These are phyloP conservation scores for Gopherus flavomarginatus DNA, from an alignment of 2,113 vertebrate species.

Conservation along the genomic window DNA sequence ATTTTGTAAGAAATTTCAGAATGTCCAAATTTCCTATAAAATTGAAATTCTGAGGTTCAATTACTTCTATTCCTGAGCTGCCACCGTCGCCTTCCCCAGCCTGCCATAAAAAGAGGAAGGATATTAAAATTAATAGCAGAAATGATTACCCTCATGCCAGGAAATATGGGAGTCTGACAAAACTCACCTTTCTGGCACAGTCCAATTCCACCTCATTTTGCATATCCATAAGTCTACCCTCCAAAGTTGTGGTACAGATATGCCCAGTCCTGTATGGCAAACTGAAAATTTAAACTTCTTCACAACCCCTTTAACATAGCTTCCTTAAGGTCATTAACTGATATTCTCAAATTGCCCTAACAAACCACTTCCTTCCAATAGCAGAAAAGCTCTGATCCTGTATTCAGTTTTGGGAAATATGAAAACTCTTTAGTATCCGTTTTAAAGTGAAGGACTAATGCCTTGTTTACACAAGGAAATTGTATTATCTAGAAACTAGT, in stretches of 20 bases:
- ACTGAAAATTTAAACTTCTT: not conserved
- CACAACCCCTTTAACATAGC: not conserved
- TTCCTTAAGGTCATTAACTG: not conserved
- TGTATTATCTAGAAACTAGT: not conserved
- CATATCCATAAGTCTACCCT: not conserved
- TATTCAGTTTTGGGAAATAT: not conserved
- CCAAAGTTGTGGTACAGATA: not conserved
- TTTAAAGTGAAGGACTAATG: not conserved
- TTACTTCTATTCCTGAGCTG: not conserved
- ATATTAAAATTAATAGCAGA: not conserved
- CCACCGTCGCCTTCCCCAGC: not conserved
- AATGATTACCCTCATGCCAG: not conserved
- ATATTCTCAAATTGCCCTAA: not conserved
- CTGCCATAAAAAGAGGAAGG: not conserved
- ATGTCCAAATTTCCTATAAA: not conserved
- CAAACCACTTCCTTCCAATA: not conserved
- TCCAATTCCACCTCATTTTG: not conserved
- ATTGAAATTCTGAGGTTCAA: not conserved
- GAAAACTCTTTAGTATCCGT: not conserved
- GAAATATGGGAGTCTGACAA: not conserved
- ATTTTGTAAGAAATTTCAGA: not conserved
- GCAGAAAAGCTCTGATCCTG: not conserved
- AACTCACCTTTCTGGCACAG: not conserved
- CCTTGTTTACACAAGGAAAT: not conserved
- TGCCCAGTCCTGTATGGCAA: not conserved